Evolutionary conservation across 2,113 vertebrate genomes (phyloP).

Genomic region (Hippocampus abdominalis): DNA sequence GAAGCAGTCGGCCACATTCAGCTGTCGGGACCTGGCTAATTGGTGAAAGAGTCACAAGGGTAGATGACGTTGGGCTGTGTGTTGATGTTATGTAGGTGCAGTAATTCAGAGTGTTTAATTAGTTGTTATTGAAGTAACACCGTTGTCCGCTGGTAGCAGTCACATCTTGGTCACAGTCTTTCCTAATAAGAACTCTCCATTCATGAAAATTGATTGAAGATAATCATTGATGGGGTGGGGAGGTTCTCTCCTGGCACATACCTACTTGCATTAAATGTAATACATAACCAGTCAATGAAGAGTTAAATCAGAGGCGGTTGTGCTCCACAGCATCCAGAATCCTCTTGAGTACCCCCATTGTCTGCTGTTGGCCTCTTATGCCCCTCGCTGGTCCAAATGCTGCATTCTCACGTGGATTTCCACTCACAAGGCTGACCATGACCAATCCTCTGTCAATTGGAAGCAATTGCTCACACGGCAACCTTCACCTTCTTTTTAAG

Average conservation of each 20-base stretch:
- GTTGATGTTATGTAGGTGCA: conserved; percentile 20
- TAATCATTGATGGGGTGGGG: neutral
- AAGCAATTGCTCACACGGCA: conserved; percentile 71
- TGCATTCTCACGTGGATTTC: conserved; percentile 78
- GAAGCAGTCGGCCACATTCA: conserved; percentile 51
- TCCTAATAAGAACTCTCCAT: neutral
- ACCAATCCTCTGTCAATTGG: conserved; percentile 74
- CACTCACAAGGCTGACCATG: conserved; percentile 71
- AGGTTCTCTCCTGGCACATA: neutral
- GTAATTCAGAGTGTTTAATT: conserved; percentile 28
- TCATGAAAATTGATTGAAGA: neutral
- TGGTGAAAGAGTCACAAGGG: conserved; percentile 64
- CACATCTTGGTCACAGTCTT: neutral
- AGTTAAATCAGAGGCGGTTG: conserved; percentile 56
- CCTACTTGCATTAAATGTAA: conserved; percentile 25
- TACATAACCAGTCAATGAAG: conserved; percentile 37
- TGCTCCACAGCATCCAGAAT: conserved; percentile 57
- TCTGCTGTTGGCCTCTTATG: conserved; percentile 62
- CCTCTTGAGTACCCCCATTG: conserved; percentile 68
- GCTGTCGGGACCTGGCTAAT: conserved; percentile 56
- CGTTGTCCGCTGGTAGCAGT: neutral
- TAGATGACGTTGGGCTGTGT: conserved; percentile 28
- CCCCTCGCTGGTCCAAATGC: conserved; percentile 63
- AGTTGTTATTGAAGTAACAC: conserved; percentile 11
- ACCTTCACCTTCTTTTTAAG: conserved; percentile 70